Evolutionary conservation across 2,888 invertebrate species (phyloP).

Genomic region (Caenorhabditis doughertyi): DNA sequence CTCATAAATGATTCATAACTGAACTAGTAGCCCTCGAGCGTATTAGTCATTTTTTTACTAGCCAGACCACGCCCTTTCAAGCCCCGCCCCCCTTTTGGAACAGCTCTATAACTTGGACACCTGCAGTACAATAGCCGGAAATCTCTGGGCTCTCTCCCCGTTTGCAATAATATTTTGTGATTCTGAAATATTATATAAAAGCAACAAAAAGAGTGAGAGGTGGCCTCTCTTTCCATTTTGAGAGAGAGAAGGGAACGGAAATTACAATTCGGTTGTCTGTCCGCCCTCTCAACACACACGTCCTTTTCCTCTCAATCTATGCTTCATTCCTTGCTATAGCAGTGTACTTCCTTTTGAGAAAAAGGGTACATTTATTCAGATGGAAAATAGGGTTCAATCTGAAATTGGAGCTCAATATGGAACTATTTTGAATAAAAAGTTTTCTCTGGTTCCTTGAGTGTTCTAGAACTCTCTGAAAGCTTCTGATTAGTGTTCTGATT

Average conservation of each 20-base stretch:
- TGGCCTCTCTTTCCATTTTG: slow-evolving; percentile 2
- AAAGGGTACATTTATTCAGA: no score
- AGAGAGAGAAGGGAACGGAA: slow-evolving; percentile 37
- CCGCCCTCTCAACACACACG: no score
- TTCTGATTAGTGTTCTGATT: no score
- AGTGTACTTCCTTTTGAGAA: slow-evolving; percentile 47
- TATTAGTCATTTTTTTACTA: neutral
- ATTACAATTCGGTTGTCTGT: slow-evolving; percentile 38
- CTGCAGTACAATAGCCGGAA: no score
- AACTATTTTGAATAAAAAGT: no score
- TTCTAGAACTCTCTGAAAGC: no score
- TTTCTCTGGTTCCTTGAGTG: no score
- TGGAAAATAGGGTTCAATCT: no score
- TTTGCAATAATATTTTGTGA: neutral
- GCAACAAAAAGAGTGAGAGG: slow-evolving; percentile 24
- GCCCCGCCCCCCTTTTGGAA: neutral
- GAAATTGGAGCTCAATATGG: no score
- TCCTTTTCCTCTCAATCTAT: neutral
- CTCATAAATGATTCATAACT: neutral
- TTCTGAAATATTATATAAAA: slow-evolving; percentile 14
- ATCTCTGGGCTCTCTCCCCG: neutral
- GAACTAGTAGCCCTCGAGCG: neutral
- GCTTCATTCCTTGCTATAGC: slow-evolving; percentile 1
- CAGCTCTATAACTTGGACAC: no score
- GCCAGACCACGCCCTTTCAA: neutral